These are phyloP conservation scores for Otolemur garnettii DNA, from an alignment of 2,113 vertebrate species.

Conservation along the genomic window DNA sequence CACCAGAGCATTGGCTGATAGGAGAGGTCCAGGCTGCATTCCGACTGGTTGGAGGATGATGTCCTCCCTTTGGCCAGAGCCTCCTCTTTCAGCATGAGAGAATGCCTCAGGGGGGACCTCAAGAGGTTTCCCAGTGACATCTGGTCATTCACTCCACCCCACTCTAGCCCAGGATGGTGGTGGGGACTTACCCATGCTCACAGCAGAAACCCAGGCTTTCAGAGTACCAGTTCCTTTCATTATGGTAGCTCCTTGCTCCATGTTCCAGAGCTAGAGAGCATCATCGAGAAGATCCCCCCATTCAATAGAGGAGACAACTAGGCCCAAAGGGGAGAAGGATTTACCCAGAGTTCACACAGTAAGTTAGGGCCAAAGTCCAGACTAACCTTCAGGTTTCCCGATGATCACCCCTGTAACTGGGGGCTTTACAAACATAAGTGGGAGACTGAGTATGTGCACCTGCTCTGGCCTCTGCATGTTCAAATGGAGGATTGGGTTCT, in stretches of 20 bases:
- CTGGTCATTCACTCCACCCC: neutral
- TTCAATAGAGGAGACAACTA: neutral
- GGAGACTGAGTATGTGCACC: neutral
- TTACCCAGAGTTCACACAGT: fast-evolving
- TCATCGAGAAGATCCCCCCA: neutral
- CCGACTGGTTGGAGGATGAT: neutral
- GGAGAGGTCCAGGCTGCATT: neutral
- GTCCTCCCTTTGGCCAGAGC: neutral
- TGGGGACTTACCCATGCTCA: neutral
- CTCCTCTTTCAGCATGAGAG: neutral
- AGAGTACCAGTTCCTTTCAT: neutral
- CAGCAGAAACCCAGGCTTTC: neutral
- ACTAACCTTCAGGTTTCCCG: neutral
- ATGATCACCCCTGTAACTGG: no score
- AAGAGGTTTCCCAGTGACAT: neutral
- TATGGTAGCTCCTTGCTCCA: neutral
- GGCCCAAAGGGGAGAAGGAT: neutral
- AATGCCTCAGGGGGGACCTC: neutral
- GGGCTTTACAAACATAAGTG: fast-evolving
- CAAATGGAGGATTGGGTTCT: fast-evolving
- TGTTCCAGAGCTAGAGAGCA: fast-evolving
- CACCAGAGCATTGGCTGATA: fast-evolving
- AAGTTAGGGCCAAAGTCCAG: neutral
- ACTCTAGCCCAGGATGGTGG: neutral
- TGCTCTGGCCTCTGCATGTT: neutral